These are phyloP conservation scores for Tipula helvola DNA, from an alignment of 2,888 invertebrate genomes.

Conservation along the genomic window DNA sequence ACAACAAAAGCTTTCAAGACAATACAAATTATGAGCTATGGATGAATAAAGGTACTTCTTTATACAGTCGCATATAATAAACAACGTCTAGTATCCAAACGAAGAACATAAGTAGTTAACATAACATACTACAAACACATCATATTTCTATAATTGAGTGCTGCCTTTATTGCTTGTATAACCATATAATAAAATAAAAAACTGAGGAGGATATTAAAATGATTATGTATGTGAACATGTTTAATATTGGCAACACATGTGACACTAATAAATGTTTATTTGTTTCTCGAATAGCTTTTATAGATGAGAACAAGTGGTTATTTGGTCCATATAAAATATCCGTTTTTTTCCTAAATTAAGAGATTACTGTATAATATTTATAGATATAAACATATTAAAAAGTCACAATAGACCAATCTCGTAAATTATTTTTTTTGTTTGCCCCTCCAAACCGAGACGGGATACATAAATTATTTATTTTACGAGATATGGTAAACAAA, in stretches of 20 bases:
- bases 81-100: too few species aligned
- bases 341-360: not conserved
- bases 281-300: not conserved
- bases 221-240: not conserved
- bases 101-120: not conserved
- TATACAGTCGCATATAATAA: too few species aligned
- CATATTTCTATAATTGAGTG: not conserved
- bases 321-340: not conserved
- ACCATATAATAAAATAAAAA: not conserved
- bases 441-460: too few species aligned
- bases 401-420: too few species aligned
- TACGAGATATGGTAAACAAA: too few species aligned
- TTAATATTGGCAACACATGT: not conserved
- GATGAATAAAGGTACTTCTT: too few species aligned
- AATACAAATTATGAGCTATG: too few species aligned
- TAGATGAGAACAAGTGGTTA: not conserved
- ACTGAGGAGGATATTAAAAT: not conserved
- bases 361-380: not conserved
- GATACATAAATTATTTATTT: too few species aligned
- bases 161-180: not conserved
- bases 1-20: too few species aligned
- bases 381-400: too few species aligned
- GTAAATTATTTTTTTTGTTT: too few species aligned
- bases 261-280: not conserved
- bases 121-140: not conserved